Evolutionary conservation across 2,888 invertebrate species (phyloP).

Genomic region (Euproctis similis): DNA sequence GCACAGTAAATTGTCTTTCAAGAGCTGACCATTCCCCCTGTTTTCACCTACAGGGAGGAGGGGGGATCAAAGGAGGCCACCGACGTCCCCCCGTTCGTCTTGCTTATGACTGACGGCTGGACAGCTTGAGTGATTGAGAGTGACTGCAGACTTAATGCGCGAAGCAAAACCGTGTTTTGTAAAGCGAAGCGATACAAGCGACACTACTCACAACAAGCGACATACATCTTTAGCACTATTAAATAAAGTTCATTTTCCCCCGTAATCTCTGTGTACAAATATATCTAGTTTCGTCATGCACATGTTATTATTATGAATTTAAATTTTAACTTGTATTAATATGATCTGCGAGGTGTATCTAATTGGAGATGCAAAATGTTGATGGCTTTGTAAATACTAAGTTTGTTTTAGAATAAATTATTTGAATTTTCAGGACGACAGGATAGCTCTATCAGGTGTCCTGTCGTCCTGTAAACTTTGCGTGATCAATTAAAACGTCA

Average conservation of each 20-base stretch:
- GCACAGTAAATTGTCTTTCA: constrained; percentile 74
- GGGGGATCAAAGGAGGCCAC: constrained; percentile 51
- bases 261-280: constrained; percentile 6
- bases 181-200: constrained; percentile 33
- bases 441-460: too few species aligned
- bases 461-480: too few species aligned
- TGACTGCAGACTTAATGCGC: constrained; percentile 74
- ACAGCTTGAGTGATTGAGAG: constrained; percentile 75
- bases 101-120: constrained; percentile 74
- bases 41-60: constrained; percentile 40
- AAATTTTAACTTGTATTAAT: constrained; percentile 63
- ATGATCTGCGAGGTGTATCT: constrained; percentile 48
- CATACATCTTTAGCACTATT: constrained; percentile 35
- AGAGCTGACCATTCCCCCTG: constrained; percentile 69
- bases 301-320: constrained; percentile 62
- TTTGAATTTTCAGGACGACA: too few species aligned
- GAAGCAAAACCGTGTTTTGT: constrained; percentile 47
- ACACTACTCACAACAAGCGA: constrained; percentile 28
- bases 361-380: constrained; percentile 56
- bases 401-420: too few species aligned
- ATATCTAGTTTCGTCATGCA: constrained; percentile 28
- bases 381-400: too few species aligned
- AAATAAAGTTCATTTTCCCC: constrained; percentile 25
- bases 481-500: too few species aligned
- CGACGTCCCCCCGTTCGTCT: constrained; percentile 69